phyloP scores from a whole-genome alignment of 2,113 vertebrate species.

The Castor canadensis region DNA sequence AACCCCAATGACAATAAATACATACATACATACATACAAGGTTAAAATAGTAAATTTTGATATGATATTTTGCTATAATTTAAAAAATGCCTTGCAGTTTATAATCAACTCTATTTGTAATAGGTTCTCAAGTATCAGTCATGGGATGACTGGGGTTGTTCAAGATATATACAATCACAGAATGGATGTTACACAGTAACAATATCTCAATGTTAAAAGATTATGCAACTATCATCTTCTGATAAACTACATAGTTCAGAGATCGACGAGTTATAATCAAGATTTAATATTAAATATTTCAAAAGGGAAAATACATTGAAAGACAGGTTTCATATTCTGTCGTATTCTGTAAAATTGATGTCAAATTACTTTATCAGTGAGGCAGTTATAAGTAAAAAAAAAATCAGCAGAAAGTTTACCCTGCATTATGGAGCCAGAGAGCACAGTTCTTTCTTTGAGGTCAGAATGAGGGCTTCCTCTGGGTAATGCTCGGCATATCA shows the following conservation, averaged over 20 bases:
- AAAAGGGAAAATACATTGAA: constrained; percentile 57
- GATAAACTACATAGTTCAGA: not conserved
- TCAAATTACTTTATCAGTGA: not conserved
- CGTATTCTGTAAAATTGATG: not conserved
- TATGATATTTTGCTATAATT: no score
- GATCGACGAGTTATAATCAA: constrained; percentile 22
- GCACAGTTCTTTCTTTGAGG: constrained; percentile 92
- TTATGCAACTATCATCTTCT: not conserved
- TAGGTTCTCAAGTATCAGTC: not conserved
- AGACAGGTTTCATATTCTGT: constrained; percentile 37
- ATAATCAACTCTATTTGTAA: no score
- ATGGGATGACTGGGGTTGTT: not conserved
- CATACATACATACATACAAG: no score
- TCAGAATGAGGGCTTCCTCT: constrained; percentile 94
- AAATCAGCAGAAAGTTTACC: constrained; percentile 82
- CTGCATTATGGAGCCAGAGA: constrained; percentile 98
- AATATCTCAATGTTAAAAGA: not conserved
- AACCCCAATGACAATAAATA: no score
- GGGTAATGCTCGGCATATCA: constrained; percentile 95
- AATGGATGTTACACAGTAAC: constrained; percentile 1
- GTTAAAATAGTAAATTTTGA: no score
- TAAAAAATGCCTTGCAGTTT: not conserved
- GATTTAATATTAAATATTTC: constrained; percentile 14
- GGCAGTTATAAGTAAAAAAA: not conserved
- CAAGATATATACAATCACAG: constrained; percentile 39